These are phyloP conservation scores for Corbicula japonica DNA, from an alignment of 2,888 invertebrate genomes.

Conservation along the genomic window DNA sequence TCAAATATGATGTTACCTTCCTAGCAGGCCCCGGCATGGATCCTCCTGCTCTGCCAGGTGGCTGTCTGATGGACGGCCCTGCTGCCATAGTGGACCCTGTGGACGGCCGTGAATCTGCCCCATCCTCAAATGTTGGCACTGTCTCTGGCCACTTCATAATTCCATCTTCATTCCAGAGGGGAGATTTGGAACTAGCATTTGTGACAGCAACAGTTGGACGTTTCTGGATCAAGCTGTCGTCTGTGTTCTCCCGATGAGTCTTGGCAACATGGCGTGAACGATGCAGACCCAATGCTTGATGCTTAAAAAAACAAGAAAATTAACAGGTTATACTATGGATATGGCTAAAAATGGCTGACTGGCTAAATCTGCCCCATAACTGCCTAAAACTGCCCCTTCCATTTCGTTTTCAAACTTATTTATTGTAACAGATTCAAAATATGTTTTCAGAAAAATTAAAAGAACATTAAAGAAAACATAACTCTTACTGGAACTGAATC, in stretches of 20 bases:
- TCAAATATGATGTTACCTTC: too few relatives aligned
- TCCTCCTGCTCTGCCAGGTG: slow-evolving; percentile 35
- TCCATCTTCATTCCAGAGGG: slow-evolving; percentile 74
- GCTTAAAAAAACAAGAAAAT: too few relatives aligned
- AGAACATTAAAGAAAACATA: slow-evolving; percentile 12
- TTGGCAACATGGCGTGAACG: slow-evolving; percentile 57
- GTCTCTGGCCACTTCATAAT: slow-evolving; percentile 78
- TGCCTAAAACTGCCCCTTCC: too few relatives aligned
- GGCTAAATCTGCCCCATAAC: too few relatives aligned
- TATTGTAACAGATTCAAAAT: background rate
- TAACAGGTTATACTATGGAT: too few relatives aligned
- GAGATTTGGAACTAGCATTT: slow-evolving; percentile 37
- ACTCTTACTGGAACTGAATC: slow-evolving; percentile 67
- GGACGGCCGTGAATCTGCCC: slow-evolving; percentile 52
- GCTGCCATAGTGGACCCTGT: slow-evolving; percentile 52
- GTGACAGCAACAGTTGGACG: slow-evolving; percentile 42
- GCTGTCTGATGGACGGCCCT: slow-evolving; percentile 33
- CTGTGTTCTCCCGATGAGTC: slow-evolving; percentile 51
- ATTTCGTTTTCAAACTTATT: too few relatives aligned
- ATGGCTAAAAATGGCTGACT: too few relatives aligned
- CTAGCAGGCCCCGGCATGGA: slow-evolving; percentile 18
- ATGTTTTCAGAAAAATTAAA: background rate
- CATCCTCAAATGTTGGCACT: slow-evolving; percentile 52
- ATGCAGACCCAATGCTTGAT: slow-evolving; percentile 42
- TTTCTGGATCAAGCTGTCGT: slow-evolving; percentile 45